Evolutionary conservation across 2,888 invertebrate species (phyloP), one percentile per base, ranked within the genome.

Genomic region (Tanaodytes sp.): DNA sequence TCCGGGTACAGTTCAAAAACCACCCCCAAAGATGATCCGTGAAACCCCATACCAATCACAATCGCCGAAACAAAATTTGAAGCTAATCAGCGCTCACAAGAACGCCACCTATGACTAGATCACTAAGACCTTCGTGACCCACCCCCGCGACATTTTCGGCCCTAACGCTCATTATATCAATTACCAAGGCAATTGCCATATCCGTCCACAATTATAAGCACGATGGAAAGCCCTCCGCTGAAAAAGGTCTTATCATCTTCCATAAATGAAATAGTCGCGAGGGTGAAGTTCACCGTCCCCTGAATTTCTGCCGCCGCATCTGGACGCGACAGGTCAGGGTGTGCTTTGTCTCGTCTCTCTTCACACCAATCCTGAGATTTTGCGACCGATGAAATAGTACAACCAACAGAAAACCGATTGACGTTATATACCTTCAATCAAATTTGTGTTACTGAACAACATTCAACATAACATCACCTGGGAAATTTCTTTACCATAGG

Each of bases 261-360:
- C 40, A 54, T 45, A 59, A 65, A 65, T 65, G 58, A 65, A 58
- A 65, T 59, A 59, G 52, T 59, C 52, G 58, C 57, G 46, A 58
- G 51, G 52, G 51, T 39, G 43, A 49, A 49, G 48, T 57, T 48
- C 16, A 40, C 48, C 54, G 37, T 61, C 62, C 8, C 23, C 23
- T 48, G 54, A 46, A 54, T 54, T 54, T 48, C 46, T 42, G 46
- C 27, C 57, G 40, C 64, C 59, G 55, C 64, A 64, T 61, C 70
- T 70, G 65, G 61, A 62, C 59, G 48, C 70, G 64, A 61, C 64
- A 65, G 52, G 62, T 57, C 68, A 62, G 46, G 48, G 57, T 51
- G 57, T 39, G 54, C 63, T 69, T 69, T 63, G 48, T 64, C 58
- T 57, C 62, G 49, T 12, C 39, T 45, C 42, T 51, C 27, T 49